Evolutionary conservation across 1,140 invertebrate genomes (phyloP).

Genomic region (Phenacoccus solenopsis): DNA sequence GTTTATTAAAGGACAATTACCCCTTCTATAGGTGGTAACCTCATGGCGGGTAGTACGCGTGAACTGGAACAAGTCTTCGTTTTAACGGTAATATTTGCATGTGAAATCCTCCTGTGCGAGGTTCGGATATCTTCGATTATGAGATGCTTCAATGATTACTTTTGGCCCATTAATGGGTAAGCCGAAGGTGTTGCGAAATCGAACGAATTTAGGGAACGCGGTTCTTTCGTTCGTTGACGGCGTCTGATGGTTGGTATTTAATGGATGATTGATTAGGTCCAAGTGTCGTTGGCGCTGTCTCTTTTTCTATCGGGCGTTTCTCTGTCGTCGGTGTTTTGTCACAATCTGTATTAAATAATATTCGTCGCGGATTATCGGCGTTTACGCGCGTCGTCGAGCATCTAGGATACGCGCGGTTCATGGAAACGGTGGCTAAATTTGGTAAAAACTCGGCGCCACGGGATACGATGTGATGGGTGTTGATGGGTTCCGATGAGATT

Average conservation of each 20-base stretch:
- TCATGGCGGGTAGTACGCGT: not conserved
- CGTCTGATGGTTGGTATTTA: not conserved
- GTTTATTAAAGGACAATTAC: constrained; percentile 2
- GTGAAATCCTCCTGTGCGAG: not conserved
- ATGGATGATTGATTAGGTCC: not conserved
- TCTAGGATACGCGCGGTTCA: not conserved
- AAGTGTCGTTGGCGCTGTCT: not conserved
- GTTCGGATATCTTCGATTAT: not conserved
- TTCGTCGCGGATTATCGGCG: not conserved
- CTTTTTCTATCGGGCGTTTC: too few species aligned
- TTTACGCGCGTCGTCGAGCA: not conserved
- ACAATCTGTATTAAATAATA: not conserved
- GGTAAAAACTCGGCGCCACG: not conserved
- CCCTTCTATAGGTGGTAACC: not conserved
- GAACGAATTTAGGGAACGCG: not conserved
- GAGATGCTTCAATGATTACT: not conserved
- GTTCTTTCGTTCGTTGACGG: not conserved
- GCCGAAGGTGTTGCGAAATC: not conserved
- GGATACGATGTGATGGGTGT: not conserved
- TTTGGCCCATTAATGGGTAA: not conserved
- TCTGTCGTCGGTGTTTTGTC: too few species aligned
- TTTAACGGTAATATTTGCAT: not conserved
- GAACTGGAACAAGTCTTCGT: not conserved
- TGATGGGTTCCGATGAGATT: too few species aligned
- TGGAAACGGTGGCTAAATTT: not conserved